phyloP scores from a whole-genome alignment of 2,797 vertebrate species.

The Sebastes umbrosus region DNA sequence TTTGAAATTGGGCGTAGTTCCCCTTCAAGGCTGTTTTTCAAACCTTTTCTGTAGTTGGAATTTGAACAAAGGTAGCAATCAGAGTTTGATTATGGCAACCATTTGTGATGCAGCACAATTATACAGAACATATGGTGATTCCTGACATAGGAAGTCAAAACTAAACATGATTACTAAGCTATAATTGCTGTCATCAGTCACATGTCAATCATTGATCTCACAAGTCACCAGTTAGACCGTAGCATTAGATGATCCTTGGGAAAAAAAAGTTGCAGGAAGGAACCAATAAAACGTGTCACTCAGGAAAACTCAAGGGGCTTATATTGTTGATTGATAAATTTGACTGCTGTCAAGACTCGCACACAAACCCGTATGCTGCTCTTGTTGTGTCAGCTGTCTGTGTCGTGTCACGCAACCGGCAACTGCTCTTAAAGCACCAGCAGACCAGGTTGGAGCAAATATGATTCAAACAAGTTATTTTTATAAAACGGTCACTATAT shows the following conservation, averaged over 20 bases:
- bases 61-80: constrained; percentile 9
- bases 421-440: background rate
- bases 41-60: background rate
- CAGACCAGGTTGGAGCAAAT: background rate
- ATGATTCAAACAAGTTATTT: background rate
- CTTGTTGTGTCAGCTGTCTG: constrained; percentile 47
- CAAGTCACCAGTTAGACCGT: background rate
- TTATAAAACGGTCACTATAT: background rate
- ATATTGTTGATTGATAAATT: constrained; percentile 84
- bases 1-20: background rate
- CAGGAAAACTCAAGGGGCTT: constrained; percentile 74
- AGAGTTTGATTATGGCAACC: constrained; percentile 8
- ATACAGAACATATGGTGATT: background rate
- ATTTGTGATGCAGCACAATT: background rate
- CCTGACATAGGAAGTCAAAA: background rate
- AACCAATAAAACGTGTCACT: constrained; percentile 63
- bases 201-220: background rate
- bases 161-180: background rate
- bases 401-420: constrained; percentile 15
- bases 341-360: constrained; percentile 76
- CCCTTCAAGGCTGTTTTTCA: background rate
- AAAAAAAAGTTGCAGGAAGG: background rate
- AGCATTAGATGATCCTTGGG: background rate
- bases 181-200: background rate
- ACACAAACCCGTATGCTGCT: constrained; percentile 23